Evolutionary conservation across 2,113 vertebrate species (phyloP).

Genomic region (Corvus cornix): DNA sequence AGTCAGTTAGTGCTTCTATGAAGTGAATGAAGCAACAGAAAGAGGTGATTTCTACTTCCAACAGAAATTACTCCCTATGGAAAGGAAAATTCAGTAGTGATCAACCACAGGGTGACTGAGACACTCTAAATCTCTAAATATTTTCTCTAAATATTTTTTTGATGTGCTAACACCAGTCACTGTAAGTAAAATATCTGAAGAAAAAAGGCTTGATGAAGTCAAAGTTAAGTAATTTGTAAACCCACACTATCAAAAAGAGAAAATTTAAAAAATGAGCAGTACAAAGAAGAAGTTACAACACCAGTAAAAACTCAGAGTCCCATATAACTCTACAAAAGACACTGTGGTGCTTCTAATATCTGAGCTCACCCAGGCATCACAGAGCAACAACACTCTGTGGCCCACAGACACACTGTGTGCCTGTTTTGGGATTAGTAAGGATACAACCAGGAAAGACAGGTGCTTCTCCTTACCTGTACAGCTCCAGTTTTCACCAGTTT

Average conservation of each 20-base stretch:
- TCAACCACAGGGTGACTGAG: neutral
- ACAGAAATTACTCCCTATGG: neutral
- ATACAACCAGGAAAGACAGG: rapidly evolving
- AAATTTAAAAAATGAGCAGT: too few species aligned
- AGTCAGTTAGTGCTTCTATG: neutral
- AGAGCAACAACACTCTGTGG: neutral
- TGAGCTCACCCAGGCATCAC: neutral
- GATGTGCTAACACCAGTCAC: neutral
- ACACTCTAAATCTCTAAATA: neutral
- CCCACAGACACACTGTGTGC: neutral
- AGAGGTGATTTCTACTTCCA: neutral
- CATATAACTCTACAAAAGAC: neutral
- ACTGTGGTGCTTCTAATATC: neutral
- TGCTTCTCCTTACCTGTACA: neutral
- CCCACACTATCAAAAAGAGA: too few species aligned
- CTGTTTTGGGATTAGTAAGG: neutral
- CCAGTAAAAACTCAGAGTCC: neutral
- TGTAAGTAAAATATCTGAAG: neutral
- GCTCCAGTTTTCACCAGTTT: neutral
- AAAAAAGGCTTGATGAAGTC: neutral
- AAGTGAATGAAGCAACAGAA: neutral
- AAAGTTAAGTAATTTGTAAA: neutral
- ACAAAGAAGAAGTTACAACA: neutral
- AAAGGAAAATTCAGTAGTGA: neutral
- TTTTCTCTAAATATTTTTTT: neutral